Evolutionary conservation across 2,888 invertebrate genomes (phyloP), one percentile per base, ranked within the genome.

Genomic region (Nemoura dubitans): DNA sequence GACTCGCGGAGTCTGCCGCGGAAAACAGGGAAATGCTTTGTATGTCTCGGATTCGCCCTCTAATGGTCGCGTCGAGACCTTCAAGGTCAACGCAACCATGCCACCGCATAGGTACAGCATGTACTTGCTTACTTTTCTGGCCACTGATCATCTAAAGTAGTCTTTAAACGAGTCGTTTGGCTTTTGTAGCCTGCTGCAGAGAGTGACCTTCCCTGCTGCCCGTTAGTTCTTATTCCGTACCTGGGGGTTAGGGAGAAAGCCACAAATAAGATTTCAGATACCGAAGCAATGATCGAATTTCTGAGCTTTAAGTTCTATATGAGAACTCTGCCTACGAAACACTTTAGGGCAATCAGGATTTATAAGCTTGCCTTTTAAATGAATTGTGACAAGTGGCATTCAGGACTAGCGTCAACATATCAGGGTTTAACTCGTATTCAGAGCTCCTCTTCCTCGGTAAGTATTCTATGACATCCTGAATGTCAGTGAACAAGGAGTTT

Each of bases 71-170:
- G 36, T 36, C 36, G 36, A 10, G 36, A 6, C 36, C 36, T 36
- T 36, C 36, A 36, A 36, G n/a, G n/a, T 36, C 10, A 10, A 36
- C n/a, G n/a, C 36, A 36, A 10, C 10, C 36, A 36, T 36, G 36
- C 36, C 36, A 10, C 36, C 3, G 36, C 7, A 82, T 0, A 28
- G 27, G 28, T 6, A 82, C 2, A 82, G 36, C n/a, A n/a, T n/a
- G n/a, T n/a, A n/a, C n/a, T n/a, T n/a, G n/a, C 78, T 76, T 83
- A 87, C 87, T 83, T 86, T 76, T 86, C 36, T 83, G 85, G 85
- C 87, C 87, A 87, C 42, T 29, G 26, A 27, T 83, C 83, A 42
- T 87, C 87, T 0, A 83, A 76, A 10, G 26, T 25, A 0, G 86
- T 76, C 5, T 83, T 82, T 14, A 87, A 30, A 27, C 76, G 76